phyloP scores from a whole-genome alignment of 1,140 invertebrate species.

The Pachyrhynchus sulphureomaculatus region DNA sequence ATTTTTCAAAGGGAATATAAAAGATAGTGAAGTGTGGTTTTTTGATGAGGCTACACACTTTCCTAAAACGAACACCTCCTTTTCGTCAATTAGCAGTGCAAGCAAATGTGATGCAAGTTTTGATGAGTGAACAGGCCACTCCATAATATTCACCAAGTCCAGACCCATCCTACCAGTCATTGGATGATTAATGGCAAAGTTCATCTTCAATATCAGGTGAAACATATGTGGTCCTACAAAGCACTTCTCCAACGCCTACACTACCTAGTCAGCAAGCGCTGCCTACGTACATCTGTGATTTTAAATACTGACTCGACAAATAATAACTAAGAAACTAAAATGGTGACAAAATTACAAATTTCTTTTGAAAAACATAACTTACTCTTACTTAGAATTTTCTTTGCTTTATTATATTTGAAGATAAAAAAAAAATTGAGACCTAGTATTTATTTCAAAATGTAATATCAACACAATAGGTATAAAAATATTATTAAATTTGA shows the following conservation, averaged over 20 bases:
- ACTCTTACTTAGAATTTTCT: too few relatives aligned
- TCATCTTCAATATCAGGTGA: not conserved
- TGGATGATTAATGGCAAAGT: not conserved
- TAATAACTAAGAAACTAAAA: too few relatives aligned
- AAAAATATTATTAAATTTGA: too few relatives aligned
- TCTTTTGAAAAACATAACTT: too few relatives aligned
- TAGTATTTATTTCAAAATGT: too few relatives aligned
- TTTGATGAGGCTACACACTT: not conserved
- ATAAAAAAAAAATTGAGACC: too few relatives aligned
- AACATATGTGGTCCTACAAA: not conserved
- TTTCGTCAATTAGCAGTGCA: not conserved
- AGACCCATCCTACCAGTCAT: not conserved
- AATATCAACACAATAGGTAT: too few relatives aligned
- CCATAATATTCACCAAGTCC: not conserved
- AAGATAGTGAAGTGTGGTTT: not conserved
- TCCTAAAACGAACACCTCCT: not conserved
- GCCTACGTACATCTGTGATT: not conserved
- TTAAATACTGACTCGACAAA: too few relatives aligned
- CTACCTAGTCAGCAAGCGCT: not conserved
- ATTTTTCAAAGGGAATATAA: not conserved
- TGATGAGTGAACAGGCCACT: not conserved
- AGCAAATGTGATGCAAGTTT: not conserved
- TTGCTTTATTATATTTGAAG: too few relatives aligned
- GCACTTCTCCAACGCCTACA: not conserved
- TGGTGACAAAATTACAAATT: too few relatives aligned